Evolutionary conservation across 1,140 invertebrate genomes (phyloP).

Genomic region (Brachionus sp.): DNA sequence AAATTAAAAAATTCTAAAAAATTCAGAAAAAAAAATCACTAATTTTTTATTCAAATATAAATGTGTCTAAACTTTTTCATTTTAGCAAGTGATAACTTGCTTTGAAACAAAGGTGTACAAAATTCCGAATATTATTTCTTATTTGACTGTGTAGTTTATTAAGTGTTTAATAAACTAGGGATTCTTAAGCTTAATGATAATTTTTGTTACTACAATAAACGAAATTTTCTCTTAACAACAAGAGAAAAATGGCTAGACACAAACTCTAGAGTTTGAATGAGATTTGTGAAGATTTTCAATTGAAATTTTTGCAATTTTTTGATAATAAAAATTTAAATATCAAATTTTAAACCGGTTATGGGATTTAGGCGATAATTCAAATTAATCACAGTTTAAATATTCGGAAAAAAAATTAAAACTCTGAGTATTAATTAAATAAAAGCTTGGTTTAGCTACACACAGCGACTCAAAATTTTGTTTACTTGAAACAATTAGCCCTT

Average conservation of each 20-base stretch:
- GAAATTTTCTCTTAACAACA: constrained; percentile 17
- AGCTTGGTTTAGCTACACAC: neutral
- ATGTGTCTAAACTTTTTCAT: too few relatives aligned
- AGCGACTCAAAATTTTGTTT: neutral
- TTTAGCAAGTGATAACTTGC: too few relatives aligned
- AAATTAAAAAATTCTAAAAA: too few relatives aligned
- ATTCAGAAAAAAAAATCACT: too few relatives aligned
- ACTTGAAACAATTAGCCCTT: neutral
- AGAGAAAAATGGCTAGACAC: constrained; percentile 27
- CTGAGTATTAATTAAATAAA: neutral
- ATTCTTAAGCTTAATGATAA: neutral
- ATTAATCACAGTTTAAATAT: constrained; percentile 17
- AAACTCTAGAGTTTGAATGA: neutral
- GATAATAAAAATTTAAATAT: constrained; percentile 5
- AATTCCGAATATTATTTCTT: too few relatives aligned
- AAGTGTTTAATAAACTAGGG: neutral
- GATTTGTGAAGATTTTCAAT: constrained; percentile 34
- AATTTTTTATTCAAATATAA: too few relatives aligned
- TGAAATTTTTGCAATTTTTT: constrained; percentile 17
- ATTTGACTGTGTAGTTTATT: neutral
- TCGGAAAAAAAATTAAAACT: constrained; percentile 4
- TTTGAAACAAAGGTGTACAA: too few relatives aligned
- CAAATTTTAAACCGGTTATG: neutral
- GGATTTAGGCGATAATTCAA: constrained; percentile 2
- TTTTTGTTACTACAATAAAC: neutral